Base-by-base conservation (phyloP, 2,797 vertebrate genomes). In the Hoplostethus mediterraneus region DNA sequence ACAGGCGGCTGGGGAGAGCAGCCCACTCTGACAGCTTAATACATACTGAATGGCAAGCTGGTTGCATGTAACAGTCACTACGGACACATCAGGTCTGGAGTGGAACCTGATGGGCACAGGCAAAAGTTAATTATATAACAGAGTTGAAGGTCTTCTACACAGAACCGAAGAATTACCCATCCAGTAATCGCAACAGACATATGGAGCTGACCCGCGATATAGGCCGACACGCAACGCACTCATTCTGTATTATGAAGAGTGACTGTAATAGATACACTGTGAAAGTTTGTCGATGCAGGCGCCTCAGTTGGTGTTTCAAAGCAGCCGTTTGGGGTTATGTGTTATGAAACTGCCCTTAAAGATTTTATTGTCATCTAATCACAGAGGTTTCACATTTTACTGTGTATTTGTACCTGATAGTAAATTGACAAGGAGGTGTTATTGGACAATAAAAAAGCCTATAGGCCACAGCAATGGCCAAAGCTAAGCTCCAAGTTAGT, bases 1-100 rank as follows among this genome's bases (percentile, higher is more conserved):
- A 95, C 95, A 96, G 96, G 95, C 92, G 94, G 95, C 95, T 94
- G 88, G 91, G 93, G 93, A 92, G 89, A 89, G 91, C 85, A 89
- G 88, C 87, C 84, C 84, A 75, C 87, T 87, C 84, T 94, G 93
- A 95, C 94, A 94, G 92, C 92, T 94, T 94, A 94, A 94, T 94
- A 93, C 91, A 94, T 92, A 92, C 90, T 93, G 94, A 94, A 92
- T 93, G 94, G 93, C 93, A 91, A 90, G 90, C 89, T 80, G 89
- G 83, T 68, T 87, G 84, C 84, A 61, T 89, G 83, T 82, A 93
- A 84, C 90, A 90, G 84, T 90, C 90, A 84, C 93, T 82, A 53
- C 79, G 88, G 90, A 93, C 90, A 84, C 90, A 88, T 93, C 90
- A 82, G 85, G 89, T 86, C 82, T 78, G 88, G 88, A 89, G 90